Conservation (phyloP, 2,113 vertebrate species). For the Sylvicapra grimmia region DNA sequence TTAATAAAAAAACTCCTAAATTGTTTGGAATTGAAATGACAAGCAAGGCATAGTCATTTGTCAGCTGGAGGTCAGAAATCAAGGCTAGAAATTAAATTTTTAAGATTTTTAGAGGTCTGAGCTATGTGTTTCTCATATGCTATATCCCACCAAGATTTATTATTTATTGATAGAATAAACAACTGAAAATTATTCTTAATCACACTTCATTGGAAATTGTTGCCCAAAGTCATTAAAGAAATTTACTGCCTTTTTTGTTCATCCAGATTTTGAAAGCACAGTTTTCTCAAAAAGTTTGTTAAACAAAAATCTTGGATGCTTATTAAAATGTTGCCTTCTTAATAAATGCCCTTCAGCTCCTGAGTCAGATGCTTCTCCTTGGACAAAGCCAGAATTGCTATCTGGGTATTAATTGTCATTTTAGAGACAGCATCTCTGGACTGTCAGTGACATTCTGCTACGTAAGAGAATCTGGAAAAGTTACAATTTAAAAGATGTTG, state of each 20-base stretch:
- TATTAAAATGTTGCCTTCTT: not conserved
- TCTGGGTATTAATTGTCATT: not conserved
- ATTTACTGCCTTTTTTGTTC: not conserved
- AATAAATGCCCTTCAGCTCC: not conserved
- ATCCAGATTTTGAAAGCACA: not conserved
- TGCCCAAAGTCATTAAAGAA: not conserved
- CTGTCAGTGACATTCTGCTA: constrained; percentile 26
- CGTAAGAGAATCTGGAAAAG: constrained; percentile 37
- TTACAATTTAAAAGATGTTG: not conserved
- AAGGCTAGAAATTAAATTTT: not conserved
- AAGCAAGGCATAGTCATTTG: not conserved
- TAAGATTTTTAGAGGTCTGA: not conserved
- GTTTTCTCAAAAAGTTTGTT: not conserved
- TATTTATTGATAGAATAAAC: not conserved
- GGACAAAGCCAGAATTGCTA: not conserved
- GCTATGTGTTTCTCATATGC: not conserved
- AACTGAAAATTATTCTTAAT: not conserved
- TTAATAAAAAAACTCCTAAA: not conserved
- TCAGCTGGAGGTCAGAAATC: not conserved
- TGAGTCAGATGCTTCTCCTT: not conserved
- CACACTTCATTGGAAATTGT: not conserved
- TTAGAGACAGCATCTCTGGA: not conserved
- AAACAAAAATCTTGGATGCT: not conserved
- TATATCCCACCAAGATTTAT: not conserved
- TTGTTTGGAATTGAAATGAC: not conserved